Evolutionary conservation across 2,113 vertebrate genomes (phyloP), one percentile per base, ranked within the genome.

Genomic region (Psittacula cyanocephala): DNA sequence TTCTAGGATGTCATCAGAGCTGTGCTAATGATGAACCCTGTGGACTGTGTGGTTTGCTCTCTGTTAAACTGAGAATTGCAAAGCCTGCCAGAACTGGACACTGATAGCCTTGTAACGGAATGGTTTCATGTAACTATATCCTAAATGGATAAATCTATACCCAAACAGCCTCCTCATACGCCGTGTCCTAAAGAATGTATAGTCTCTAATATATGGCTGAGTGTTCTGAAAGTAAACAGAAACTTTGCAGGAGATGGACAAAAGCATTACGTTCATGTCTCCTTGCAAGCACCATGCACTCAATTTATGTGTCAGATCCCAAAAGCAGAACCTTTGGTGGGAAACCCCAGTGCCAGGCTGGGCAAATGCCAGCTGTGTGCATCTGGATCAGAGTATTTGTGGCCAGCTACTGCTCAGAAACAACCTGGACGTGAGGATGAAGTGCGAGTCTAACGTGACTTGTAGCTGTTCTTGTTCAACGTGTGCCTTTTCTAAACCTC

Each of bases 401-500:
- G 6, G 7, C 50, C 29, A 65, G n/a, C 62, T 46, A 2, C 50
- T 46, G 24, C 47, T 55, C 17, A 13, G 65, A 31, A 78, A 49
- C 44, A 5, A 7, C 24, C 9, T 0, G 0, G 12, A 7, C 2
- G 0, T 0, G 0, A 64, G 13, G 64, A 10, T 9, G 3, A 35
- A 20, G 43, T 0, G 13, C 0, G 25, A 28, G 13, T 41, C 28
- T 70, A 1, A 3, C 0, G 0, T 17, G 44, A 86, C 31, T 5
- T 11, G 2, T 47, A 11, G n/a, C 5, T 39, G 15, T 41, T 74
- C 16, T 49, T 47, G 59, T 31, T 47, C 67, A 44, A 7, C 0
- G 0, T 18, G 10, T 64, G 35, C 20, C 78, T 28, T 41, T 74
- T 46, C 74, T 14, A 64, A 64, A 25, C 18, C 25, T 44, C 20